These are phyloP conservation scores for Hylia prasina DNA, from an alignment of 2,113 vertebrate genomes.

Conservation along the genomic window DNA sequence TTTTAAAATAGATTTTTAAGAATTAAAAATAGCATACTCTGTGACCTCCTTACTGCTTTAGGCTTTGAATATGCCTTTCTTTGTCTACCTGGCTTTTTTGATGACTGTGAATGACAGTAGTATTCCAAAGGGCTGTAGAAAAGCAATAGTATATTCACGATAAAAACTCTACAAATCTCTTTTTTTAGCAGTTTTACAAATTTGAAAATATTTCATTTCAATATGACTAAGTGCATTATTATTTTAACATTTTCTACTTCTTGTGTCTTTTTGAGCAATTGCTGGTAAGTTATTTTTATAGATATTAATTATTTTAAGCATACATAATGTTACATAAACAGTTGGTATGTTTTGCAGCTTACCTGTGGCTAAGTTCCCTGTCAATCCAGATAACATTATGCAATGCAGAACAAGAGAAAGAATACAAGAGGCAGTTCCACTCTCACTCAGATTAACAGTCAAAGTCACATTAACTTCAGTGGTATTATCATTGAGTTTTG, in stretches of 20 bases:
- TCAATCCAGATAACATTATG: background rate
- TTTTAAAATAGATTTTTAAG: background rate
- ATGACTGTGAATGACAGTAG: background rate
- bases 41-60: background rate
- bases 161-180: background rate
- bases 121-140: background rate
- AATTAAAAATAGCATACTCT: background rate
- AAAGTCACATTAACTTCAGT: background rate
- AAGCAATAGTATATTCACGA: background rate
- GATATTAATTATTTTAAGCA: background rate
- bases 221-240: background rate
- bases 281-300: background rate
- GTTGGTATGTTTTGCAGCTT: background rate
- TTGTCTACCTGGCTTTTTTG: background rate
- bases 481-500: background rate
- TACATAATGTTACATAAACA: background rate
- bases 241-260: background rate
- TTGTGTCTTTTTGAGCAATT: background rate
- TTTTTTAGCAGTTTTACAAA: background rate
- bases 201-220: background rate
- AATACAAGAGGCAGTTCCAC: background rate
- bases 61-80: background rate
- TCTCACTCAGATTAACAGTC: background rate
- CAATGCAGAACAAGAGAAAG: background rate
- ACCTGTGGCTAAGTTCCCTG: background rate